phyloP scores from a whole-genome alignment of 2,113 vertebrate species.

The Turdus rufiventris region DNA sequence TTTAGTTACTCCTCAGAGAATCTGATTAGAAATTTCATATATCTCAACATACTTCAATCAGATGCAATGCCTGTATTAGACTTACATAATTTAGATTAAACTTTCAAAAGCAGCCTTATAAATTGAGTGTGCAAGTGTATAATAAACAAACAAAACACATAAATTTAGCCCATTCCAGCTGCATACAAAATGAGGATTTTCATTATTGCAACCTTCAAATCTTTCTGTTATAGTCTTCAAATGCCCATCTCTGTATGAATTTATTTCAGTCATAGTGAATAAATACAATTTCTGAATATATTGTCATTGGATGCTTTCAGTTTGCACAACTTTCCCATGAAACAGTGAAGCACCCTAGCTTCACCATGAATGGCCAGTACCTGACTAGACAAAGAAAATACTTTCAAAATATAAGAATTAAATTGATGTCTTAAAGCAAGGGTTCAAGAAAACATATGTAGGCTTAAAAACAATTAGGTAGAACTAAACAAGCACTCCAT shows the following conservation, averaged over 20 bases:
- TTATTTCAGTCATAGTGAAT: not conserved
- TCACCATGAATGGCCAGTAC: not conserved
- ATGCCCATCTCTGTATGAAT: accelerated
- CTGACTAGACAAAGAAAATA: not conserved
- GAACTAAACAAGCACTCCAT: not conserved
- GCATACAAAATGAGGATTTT: not conserved
- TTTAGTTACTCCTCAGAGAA: not conserved
- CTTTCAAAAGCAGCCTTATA: not conserved
- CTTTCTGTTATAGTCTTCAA: not conserved
- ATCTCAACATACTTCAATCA: not conserved
- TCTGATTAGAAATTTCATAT: not conserved
- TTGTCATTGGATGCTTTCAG: not conserved
- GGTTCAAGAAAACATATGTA: not conserved
- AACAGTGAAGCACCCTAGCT: not conserved
- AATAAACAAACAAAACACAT: not conserved
- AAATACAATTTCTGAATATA: not conserved
- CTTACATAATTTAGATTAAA: not conserved
- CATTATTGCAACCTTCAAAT: not conserved
- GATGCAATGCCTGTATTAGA: not conserved
- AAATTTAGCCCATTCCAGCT: not conserved
- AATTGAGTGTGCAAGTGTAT: not conserved
- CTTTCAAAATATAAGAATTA: not conserved
- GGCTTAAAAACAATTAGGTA: not conserved
- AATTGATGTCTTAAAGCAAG: not conserved
- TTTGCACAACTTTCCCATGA: not conserved